Percentiles rank a stretch among this genome's conserved stretches.
Evolutionary conservation across 2,888 invertebrate genomes (phyloP).

Genomic region (Pseudococcus longispinus): DNA sequence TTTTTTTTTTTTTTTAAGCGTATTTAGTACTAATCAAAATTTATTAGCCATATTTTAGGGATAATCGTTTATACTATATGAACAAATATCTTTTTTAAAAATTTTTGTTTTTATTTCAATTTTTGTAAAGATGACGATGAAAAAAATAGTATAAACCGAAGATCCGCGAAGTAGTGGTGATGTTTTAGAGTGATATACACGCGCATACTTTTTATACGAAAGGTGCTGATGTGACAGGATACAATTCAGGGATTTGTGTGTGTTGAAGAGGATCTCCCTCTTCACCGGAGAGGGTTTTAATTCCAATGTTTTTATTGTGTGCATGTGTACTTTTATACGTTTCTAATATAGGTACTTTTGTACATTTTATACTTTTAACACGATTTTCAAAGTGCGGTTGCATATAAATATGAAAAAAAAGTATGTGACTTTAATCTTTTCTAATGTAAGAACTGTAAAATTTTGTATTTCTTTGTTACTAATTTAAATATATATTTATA

Average conservation of each 20-base stretch:
- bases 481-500: slow-evolving; percentile 53
- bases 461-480: slow-evolving; percentile 55
- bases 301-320: slow-evolving; percentile 47
- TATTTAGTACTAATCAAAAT: slow-evolving; percentile 47
- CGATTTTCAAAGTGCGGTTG: slow-evolving; percentile 25
- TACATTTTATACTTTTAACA: slow-evolving; percentile 51
- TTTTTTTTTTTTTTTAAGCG: slow-evolving; percentile 40
- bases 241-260: background rate
- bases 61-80: slow-evolving; percentile 44
- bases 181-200: background rate
- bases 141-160: slow-evolving; percentile 40
- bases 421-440: slow-evolving; percentile 51
- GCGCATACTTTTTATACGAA: slow-evolving; percentile 8
- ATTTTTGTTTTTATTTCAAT: background rate
- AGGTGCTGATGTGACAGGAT: slow-evolving; percentile 18
- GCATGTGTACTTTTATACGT: slow-evolving; percentile 50
- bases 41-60: slow-evolving; percentile 41
- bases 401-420: slow-evolving; percentile 22
- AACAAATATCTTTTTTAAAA: slow-evolving; percentile 10
- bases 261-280: background rate
- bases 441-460: slow-evolving; percentile 53
- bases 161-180: slow-evolving; percentile 38
- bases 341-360: slow-evolving; percentile 55
- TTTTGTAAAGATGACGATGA: background rate
- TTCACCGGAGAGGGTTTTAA: slow-evolving; percentile 13